A percentile compares a stretch with the other conserved stretches of the same genome.
Evolutionary conservation across 2,797 vertebrate genomes (phyloP).

Genomic region (Antrozous pallidus): DNA sequence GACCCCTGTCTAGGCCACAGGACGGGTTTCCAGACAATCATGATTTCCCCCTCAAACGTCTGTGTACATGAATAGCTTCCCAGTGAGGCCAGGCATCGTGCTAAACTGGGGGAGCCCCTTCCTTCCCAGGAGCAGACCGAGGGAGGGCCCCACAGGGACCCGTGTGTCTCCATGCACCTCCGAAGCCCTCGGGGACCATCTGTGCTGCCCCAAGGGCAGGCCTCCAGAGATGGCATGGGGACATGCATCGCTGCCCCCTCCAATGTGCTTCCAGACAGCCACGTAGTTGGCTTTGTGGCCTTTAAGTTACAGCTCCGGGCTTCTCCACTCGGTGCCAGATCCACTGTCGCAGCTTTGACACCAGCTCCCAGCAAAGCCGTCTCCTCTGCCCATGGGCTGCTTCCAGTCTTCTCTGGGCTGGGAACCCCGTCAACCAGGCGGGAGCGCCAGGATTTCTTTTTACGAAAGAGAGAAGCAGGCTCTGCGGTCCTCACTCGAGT

Average conservation of each 20-base stretch:
- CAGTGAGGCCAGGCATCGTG: not conserved
- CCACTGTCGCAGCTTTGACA: too few species aligned
- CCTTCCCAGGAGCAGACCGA: not conserved
- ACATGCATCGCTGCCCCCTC: not conserved
- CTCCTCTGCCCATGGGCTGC: not conserved
- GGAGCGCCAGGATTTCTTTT: not conserved
- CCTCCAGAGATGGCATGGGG: not conserved
- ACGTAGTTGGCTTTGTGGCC: fast-evolving
- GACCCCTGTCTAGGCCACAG: too few species aligned
- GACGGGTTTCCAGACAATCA: fast-evolving
- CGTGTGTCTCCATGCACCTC: too few species aligned
- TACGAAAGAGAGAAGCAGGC: not conserved
- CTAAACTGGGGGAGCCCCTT: not conserved
- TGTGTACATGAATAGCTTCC: not conserved
- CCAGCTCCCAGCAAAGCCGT: not conserved
- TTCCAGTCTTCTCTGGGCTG: not conserved
- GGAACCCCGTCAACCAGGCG: not conserved
- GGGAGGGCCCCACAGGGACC: too few species aligned
- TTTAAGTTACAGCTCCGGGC: not conserved
- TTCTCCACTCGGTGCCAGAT: not conserved
- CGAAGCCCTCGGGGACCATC: not conserved
- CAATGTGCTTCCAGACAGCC: not conserved
- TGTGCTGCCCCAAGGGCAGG: not conserved
- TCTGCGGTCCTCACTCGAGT: fast-evolving
- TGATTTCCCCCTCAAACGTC: too few species aligned